Evolutionary conservation across 2,888 invertebrate genomes (phyloP), one percentile per base, ranked within the genome.

Genomic region (Ormyrus thymus): DNA sequence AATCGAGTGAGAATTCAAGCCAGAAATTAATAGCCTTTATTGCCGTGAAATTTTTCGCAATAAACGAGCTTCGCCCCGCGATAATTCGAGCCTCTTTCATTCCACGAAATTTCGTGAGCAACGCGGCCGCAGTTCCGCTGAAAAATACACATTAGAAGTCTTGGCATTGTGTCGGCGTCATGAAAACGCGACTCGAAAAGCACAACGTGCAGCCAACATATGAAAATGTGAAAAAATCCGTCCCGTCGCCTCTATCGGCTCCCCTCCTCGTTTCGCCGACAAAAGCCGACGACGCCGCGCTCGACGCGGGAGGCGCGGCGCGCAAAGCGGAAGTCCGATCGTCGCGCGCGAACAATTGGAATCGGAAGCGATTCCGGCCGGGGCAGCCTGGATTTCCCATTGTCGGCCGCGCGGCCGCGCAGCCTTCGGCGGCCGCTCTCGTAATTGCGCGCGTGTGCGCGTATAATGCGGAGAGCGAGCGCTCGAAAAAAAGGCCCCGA

Each of bases 301-400:
- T 48, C 10, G 29, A 61, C 56, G n/a, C n/a, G n/a, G 58, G 59
- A 53, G 78, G 78, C 61, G 65, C 64, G 58, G 62, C 74, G 65
- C 50, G 79, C 65, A 61, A 71, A 71, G 43, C 79, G 79, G 79
- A 79, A 75, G 79, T 71, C 29, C 74, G 78, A 64, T 58, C 69
- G 64, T 78, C 66, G 80, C 78, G n/a, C 79, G 81, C 81, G 81
- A 84, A 87, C 87, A 87, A 87, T 87, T 86, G 86, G 85, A 84
- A 86, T 87, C 87, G 87, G 87, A 87, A 87, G 87, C 85, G 85
- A 87, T 87, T 87, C 85, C 86, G 84, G 84, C 76, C 82, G 77
- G 86, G 85, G 82, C 73, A 85, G 84, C 84, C 84, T 84, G 83
- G 84, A 84, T 83, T 78, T 68, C 55, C 84, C 84, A 87, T 87